Evolutionary conservation across 2,797 vertebrate species (phyloP).

Genomic region (Brotula barbata): DNA sequence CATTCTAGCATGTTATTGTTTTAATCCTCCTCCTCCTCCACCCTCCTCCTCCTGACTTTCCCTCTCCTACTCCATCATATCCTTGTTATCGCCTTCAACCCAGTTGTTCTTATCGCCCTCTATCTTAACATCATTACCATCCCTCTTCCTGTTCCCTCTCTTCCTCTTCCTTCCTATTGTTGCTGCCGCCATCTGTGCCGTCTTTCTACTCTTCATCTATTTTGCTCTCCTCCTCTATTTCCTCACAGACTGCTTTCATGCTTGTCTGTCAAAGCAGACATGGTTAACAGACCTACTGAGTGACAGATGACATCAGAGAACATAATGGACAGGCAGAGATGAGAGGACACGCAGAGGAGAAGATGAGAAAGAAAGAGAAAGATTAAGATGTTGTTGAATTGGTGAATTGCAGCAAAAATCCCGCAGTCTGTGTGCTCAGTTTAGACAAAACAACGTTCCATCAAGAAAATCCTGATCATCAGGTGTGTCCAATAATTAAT

Average conservation of each 20-base stretch:
- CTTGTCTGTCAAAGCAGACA: slow-evolving; percentile 15
- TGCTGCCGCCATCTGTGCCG: slow-evolving; percentile 35
- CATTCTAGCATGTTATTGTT: not conserved
- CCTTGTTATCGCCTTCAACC: slow-evolving; percentile 32
- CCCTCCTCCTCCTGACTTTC: not conserved
- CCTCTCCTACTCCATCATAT: slow-evolving; percentile 8
- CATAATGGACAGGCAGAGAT: not conserved
- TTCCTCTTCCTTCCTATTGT: slow-evolving; percentile 29
- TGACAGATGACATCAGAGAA: slow-evolving; percentile 28
- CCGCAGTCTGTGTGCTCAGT: too few species aligned
- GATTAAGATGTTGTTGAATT: slow-evolving; percentile 25
- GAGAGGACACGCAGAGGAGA: slow-evolving; percentile 1
- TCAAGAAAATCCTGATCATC: not conserved
- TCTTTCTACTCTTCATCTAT: slow-evolving; percentile 2
- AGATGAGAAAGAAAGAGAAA: slow-evolving; percentile 4
- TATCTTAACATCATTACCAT: slow-evolving; percentile 25
- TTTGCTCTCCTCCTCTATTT: slow-evolving; percentile 8
- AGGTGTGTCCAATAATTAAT: not conserved
- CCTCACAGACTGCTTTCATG: slow-evolving; percentile 20
- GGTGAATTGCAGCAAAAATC: not conserved
- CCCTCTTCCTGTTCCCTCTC: slow-evolving; percentile 12
- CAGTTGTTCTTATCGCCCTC: slow-evolving; percentile 26
- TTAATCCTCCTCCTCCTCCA: slow-evolving; percentile 3
- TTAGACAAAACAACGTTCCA: not conserved
- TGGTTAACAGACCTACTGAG: slow-evolving; percentile 32